Evolutionary conservation across 1,140 invertebrate species (phyloP).

Genomic region (Lepeophtheirus salmonis): DNA sequence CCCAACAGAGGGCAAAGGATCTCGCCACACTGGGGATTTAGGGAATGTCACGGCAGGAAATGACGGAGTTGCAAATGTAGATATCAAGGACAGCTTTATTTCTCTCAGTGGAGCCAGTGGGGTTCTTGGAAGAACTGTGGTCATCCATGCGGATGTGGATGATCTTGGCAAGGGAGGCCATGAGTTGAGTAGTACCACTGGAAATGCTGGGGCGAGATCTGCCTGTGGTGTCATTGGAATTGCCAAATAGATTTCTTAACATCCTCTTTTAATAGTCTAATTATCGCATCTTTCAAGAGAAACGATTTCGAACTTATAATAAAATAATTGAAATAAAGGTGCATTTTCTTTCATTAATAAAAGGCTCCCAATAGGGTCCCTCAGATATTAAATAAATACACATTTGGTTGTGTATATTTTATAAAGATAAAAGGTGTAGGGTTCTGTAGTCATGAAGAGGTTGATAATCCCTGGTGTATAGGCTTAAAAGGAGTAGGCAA

Average conservation of each 20-base stretch:
- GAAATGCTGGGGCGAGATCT: constrained; percentile 27
- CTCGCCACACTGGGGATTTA: constrained; percentile 71
- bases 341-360: too few species aligned
- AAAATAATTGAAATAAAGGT: too few species aligned
- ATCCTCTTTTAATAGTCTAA: too few species aligned
- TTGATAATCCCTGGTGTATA: too few species aligned
- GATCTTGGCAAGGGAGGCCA: constrained; percentile 84
- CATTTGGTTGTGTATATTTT: too few species aligned
- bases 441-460: too few species aligned
- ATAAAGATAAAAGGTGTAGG: too few species aligned
- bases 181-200: constrained; percentile 80
- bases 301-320: too few species aligned
- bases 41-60: constrained; percentile 60
- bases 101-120: constrained; percentile 50
- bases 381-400: too few species aligned
- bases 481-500: too few species aligned
- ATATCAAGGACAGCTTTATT: constrained; percentile 51
- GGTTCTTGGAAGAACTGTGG: constrained; percentile 46
- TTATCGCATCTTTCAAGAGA: too few species aligned
- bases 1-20: constrained; percentile 39
- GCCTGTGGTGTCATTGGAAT: constrained; percentile 18
- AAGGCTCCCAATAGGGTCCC: too few species aligned
- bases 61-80: constrained; percentile 52
- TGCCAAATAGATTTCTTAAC: constrained; percentile 1
- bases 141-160: constrained; percentile 72